Evolutionary conservation across 1,140 invertebrate genomes (phyloP), one percentile per base, ranked within the genome.

Genomic region (Hycleus cichorii): DNA sequence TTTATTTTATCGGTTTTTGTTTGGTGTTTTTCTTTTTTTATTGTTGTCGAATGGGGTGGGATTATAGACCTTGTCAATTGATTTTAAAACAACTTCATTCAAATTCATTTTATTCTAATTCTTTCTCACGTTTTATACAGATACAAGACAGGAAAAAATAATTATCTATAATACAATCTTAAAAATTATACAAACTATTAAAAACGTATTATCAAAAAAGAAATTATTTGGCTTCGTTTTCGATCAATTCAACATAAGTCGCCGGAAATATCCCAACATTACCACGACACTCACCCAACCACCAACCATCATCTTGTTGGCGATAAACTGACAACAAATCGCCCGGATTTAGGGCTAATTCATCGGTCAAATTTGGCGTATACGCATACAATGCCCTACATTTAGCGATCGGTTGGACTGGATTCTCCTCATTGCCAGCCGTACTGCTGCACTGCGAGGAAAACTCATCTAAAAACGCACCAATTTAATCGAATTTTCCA

Each of bases 241-340:
- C 52, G 52, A 55, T 55, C 39, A 55, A 39, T 80, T 94, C 88
- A 2, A 95, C 93, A 68, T 95, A 96, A 3, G 91, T 94, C 1
- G 91, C 92, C 1, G 93, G 93, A 68, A 96, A 95, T 61, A 94
- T 93, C 26, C 93, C 93, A 49, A 91, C 84, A 51, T 80, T 79
- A 27, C 92, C 91, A 57, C 88, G 83, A 45, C 93, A 80, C 64
- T 94, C 90, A 7, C 93, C 93, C 49, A 93, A 83, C 93, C 93
- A 96, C 93, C 93, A 96, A 4, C 91, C 92, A 70, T 94, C 91
- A n/a, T 88, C 85, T 70, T 94, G 90, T 69, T 95, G 94, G 65
- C 90, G 87, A 72, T 90, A 90, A 26, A 96, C 86, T 57, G 87
- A 87, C 63, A 96, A 90, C 8, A 92, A 77, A 71, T 96, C 91